Conservation (phyloP, 2,888 invertebrate species). For the Lampropteryx suffumata region DNA sequence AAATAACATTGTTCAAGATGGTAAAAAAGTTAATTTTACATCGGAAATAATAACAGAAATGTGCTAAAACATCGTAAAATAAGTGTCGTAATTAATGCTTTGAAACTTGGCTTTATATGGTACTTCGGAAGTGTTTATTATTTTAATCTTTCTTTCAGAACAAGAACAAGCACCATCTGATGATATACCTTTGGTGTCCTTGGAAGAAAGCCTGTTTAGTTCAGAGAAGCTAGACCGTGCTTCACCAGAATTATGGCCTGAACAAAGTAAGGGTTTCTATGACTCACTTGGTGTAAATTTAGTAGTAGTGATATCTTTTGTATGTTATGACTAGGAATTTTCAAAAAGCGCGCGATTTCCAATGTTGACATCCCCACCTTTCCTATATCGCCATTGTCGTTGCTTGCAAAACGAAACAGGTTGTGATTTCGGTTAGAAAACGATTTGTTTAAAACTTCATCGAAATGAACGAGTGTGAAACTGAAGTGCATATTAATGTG, state of each 20-base stretch:
- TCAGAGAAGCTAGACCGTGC: constrained; percentile 95
- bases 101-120: background rate
- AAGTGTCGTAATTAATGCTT: background rate
- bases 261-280: constrained; percentile 88
- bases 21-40: constrained; percentile 58
- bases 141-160: constrained; percentile 50
- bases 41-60: background rate
- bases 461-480: constrained; percentile 62
- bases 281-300: background rate
- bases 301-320: constrained; percentile 1
- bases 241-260: constrained; percentile 98
- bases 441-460: constrained; percentile 62
- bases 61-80: background rate
- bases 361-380: constrained; percentile 65
- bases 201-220: constrained; percentile 91
- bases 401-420: constrained; percentile 40
- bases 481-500: constrained; percentile 44
- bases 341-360: constrained; percentile 74
- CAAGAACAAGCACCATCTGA: constrained; percentile 72
- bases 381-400: constrained; percentile 33
- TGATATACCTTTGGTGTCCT: constrained; percentile 77
- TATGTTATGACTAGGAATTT: constrained; percentile 42
- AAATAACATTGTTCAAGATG: constrained; percentile 84
- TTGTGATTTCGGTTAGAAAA: constrained; percentile 63
- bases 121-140: background rate